Evolutionary conservation across 2,797 vertebrate genomes (phyloP), one percentile per base, ranked within the genome.

Genomic region (Sarcoramphus papa): DNA sequence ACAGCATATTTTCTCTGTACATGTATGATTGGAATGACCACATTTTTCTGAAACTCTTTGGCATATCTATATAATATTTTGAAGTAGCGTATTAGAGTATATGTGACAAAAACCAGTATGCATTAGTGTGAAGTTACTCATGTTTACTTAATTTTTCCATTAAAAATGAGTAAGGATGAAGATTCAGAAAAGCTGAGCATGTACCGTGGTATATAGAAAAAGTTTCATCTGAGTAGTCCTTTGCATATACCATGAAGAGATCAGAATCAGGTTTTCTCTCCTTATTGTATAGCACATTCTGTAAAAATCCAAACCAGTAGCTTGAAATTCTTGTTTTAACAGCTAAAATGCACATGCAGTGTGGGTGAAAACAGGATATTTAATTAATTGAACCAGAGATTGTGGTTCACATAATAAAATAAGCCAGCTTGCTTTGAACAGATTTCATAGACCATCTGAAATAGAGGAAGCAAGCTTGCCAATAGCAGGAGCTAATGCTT

Each of bases 401-500:
- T 63, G 60, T 83, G 33, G 69, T 93, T 95, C 89, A 76, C 57
- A 13, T 70, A 64, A 67, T 43, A 80, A 92, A 83, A 95, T 83
- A 95, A 96, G 88, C 76, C 95, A 86, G 85, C 48, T 92, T 92
- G 65, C 59, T 92, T 95, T 51, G 92, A 92, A 40, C 57, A 54
- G 84, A 85, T 96, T 87, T 95, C 92, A 60, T 63, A 86, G 95
- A 96, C 76, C 15, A 25, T 79, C 94, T 72, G 88, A 97, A 93
- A 96, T 53, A 96, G 83, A 80, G 91, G n/a, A 56, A 96, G 88
- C 76, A 51, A 80, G 95, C 86, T 96, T 97, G 95, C 97, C 96
- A 96, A 97, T 96, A 97, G 92, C 85, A 95, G 86, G 65, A 96
- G 89, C 97, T 95, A 95, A 97, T 95, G 96, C 96, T 96, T 98